These are phyloP conservation scores for Campoletis sonorensis DNA, from an alignment of 1,140 invertebrate species.

Conservation along the genomic window DNA sequence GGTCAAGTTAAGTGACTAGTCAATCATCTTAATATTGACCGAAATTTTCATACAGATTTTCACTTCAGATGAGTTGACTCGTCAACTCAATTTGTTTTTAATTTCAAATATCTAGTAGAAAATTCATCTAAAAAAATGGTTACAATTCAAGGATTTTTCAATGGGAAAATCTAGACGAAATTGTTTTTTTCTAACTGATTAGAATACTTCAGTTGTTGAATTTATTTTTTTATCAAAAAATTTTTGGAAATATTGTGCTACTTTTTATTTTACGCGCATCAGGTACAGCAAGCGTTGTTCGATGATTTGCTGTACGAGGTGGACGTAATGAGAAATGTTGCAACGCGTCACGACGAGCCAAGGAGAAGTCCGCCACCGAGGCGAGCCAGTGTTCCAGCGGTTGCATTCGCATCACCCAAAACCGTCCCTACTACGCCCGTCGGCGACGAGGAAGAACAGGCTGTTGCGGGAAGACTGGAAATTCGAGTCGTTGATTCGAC, in stretches of 20 bases:
- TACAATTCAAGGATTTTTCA: background rate
- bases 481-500: constrained; percentile 84
- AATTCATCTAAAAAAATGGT: no score
- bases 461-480: constrained; percentile 87
- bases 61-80: no score
- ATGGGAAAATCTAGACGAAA: background rate
- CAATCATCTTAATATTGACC: no score
- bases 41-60: background rate
- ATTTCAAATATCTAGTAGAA: no score
- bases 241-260: no score
- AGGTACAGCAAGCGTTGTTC: constrained; percentile 90
- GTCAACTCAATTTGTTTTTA: no score
- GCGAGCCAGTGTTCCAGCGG: constrained; percentile 68
- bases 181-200: no score
- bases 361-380: constrained; percentile 57
- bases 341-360: constrained; percentile 71
- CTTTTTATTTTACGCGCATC: constrained; percentile 35
- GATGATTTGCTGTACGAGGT: constrained; percentile 89
- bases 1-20: no score
- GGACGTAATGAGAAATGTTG: constrained; percentile 90
- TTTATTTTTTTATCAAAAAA: background rate
- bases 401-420: constrained; percentile 60
- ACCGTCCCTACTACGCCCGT: constrained; percentile 59
- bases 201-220: background rate
- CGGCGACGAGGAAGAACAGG: constrained; percentile 76